These are phyloP conservation scores for Tetrapedia diversipes DNA, from an alignment of 2,888 invertebrate species.

Conservation along the genomic window DNA sequence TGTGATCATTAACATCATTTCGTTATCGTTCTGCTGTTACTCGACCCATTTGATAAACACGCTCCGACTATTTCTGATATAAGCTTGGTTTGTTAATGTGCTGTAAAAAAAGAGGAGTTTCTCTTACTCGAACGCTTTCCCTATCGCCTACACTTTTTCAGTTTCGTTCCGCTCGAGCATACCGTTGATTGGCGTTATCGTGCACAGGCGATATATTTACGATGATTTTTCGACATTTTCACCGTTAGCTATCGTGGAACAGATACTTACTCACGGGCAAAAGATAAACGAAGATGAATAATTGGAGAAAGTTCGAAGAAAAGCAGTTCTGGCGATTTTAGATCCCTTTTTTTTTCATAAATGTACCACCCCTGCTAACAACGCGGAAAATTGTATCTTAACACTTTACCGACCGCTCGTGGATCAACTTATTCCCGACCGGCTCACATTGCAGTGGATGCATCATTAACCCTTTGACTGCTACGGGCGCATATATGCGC, in stretches of 20 bases:
- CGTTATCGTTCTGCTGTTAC: slow-evolving; percentile 30
- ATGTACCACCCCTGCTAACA: no score
- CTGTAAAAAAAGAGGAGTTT: slow-evolving; percentile 3
- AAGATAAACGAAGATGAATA: slow-evolving; percentile 46
- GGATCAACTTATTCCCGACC: no score
- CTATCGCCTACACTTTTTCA: not conserved
- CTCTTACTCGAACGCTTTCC: slow-evolving; percentile 11
- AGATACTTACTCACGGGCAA: slow-evolving; percentile 9
- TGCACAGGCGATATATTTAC: slow-evolving; percentile 55
- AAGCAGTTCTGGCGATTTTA: slow-evolving; percentile 6
- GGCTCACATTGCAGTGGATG: no score
- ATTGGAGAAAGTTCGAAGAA: slow-evolving; percentile 45
- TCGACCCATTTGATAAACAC: slow-evolving; percentile 21
- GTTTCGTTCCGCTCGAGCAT: slow-evolving; percentile 13
- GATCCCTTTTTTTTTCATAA: no score
- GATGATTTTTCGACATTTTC: slow-evolving; percentile 31
- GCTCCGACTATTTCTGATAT: not conserved
- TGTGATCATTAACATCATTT: slow-evolving; percentile 20
- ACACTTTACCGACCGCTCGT: no score
- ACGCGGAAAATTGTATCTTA: not conserved
- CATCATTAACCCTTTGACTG: no score
- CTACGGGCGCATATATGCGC: no score
- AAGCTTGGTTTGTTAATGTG: slow-evolving; percentile 9
- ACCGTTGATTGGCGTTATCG: slow-evolving; percentile 53
- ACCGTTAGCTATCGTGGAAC: slow-evolving; percentile 33